Evolutionary conservation across 2,888 invertebrate genomes (phyloP).

Genomic region (Thecocarcelia acutangulata): DNA sequence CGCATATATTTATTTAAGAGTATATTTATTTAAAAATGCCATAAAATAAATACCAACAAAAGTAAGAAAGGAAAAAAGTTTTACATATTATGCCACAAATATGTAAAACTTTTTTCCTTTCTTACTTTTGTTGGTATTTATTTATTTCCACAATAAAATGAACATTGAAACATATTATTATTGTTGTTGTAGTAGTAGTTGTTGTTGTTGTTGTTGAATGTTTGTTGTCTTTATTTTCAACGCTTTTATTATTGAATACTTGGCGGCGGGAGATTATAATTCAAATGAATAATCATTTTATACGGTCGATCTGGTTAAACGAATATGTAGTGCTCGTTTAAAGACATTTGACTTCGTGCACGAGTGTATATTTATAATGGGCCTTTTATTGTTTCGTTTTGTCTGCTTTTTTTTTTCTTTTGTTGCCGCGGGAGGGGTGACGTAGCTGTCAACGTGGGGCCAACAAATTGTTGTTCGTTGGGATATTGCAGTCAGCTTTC

Average conservation of each 20-base stretch:
- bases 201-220: neutral
- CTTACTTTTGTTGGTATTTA: constrained; percentile 13
- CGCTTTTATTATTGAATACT: constrained; percentile 27
- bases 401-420: neutral
- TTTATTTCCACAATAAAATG: neutral
- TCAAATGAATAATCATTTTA: constrained; percentile 43
- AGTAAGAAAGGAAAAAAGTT: neutral
- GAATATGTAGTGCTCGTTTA: neutral
- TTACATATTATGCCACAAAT: too few species aligned
- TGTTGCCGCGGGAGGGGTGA: too few species aligned
- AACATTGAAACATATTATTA: constrained; percentile 21
- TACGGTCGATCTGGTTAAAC: constrained; percentile 21
- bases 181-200: too few species aligned
- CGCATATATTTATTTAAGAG: constrained; percentile 37
- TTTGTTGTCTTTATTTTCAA: constrained; percentile 10
- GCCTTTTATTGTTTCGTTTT: neutral
- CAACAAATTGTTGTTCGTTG: constrained; percentile 7
- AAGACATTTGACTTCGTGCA: constrained; percentile 17
- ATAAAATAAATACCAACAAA: neutral
- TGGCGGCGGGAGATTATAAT: constrained; percentile 48
- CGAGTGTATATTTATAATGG: neutral
- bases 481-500: constrained; percentile 10
- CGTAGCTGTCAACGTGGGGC: constrained; percentile 24
- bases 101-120: too few species aligned
- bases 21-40: neutral